Conservation (phyloP, 1,140 invertebrate species). For the Gyrodactylus salaris region DNA sequence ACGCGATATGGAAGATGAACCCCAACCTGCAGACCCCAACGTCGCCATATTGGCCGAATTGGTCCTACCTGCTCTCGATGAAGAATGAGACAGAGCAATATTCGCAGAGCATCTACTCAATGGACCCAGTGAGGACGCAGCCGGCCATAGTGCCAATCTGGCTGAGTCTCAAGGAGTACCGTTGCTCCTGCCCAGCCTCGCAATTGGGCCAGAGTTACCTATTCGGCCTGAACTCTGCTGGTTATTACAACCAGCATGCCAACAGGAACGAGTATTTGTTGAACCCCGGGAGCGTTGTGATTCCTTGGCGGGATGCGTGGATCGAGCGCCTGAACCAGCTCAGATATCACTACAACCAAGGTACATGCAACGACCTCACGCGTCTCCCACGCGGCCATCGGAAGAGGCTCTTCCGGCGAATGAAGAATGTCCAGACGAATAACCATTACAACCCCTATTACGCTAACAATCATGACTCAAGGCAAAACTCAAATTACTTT, state of each 20-base stretch:
- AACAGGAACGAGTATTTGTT: background rate
- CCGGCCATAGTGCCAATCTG: background rate
- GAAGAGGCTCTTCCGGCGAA: background rate
- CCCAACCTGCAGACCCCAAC: background rate
- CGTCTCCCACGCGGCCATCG: background rate
- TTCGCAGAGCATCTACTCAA: background rate
- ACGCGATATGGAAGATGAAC: background rate
- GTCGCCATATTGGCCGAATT: background rate
- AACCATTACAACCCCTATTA: too few species aligned
- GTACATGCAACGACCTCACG: background rate
- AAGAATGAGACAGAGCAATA: background rate
- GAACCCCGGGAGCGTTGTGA: background rate
- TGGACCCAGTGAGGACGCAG: background rate
- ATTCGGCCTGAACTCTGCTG: background rate
- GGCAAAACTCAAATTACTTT: too few species aligned
- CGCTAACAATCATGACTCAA: too few species aligned
- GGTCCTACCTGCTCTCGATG: background rate
- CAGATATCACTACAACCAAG: background rate
- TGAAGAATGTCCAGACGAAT: too few species aligned
- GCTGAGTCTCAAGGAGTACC: background rate
- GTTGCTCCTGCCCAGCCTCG: background rate
- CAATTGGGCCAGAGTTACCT: constrained; percentile 1
- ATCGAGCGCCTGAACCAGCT: background rate
- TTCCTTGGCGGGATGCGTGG: background rate
- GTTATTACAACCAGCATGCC: background rate